These are phyloP conservation scores for Nesoenas mayeri DNA, from an alignment of 2,113 vertebrate genomes.

Conservation along the genomic window DNA sequence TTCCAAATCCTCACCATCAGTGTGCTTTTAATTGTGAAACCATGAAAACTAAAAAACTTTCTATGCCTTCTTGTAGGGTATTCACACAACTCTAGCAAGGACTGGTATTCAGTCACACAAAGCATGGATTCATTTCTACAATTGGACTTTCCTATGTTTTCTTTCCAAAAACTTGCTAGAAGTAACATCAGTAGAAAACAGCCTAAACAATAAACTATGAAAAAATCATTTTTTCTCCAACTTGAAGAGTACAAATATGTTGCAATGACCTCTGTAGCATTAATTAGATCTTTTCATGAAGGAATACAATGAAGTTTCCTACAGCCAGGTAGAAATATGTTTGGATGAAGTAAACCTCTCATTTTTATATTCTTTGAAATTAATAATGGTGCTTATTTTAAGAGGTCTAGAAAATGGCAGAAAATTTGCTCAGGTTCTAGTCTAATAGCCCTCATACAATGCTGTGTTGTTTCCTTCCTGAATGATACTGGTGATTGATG, in stretches of 20 bases:
- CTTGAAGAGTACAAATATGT: neutral
- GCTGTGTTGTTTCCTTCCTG: neutral
- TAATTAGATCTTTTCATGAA: neutral
- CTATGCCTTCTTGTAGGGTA: neutral
- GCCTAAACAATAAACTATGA: neutral
- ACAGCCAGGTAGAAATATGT: neutral
- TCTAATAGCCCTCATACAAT: neutral
- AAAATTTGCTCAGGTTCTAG: neutral
- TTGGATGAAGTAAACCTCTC: neutral
- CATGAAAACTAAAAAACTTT: neutral
- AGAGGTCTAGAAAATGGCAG: neutral
- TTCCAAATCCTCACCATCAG: neutral
- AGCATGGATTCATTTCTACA: neutral
- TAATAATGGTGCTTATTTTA: neutral
- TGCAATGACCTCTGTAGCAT: neutral
- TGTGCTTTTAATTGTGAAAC: neutral
- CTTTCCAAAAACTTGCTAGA: neutral
- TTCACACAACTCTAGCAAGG: neutral
- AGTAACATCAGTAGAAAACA: neutral
- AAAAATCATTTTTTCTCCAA: neutral
- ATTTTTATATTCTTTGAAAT: constrained; percentile 4
- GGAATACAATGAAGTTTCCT: neutral
- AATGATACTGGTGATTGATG: neutral
- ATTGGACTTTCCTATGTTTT: neutral
- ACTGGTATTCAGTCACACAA: neutral